Conservation (phyloP, 2,797 vertebrate species). For the Anableps anableps region DNA sequence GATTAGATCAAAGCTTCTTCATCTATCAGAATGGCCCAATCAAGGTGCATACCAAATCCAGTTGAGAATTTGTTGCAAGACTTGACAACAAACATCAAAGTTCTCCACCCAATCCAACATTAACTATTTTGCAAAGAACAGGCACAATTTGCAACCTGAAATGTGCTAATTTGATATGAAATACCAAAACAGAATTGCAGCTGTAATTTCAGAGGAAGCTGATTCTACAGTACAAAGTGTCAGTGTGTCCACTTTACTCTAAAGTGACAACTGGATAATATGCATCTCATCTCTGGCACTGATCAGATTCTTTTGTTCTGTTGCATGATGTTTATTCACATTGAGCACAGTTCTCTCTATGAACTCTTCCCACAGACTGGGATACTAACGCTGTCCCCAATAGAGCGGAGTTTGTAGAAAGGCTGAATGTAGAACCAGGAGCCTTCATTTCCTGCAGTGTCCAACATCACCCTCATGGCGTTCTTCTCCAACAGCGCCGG, state of each 20-base stretch:
- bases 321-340: slow-evolving; percentile 1
- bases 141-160: background rate
- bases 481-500: slow-evolving; percentile 97
- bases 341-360: background rate
- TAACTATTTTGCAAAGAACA: background rate
- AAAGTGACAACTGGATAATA: background rate
- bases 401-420: slow-evolving; percentile 97
- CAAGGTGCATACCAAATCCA: background rate
- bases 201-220: background rate
- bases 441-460: slow-evolving; percentile 96
- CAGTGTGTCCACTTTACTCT: background rate
- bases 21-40: background rate
- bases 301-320: slow-evolving; percentile 11
- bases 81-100: background rate
- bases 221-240: background rate
- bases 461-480: slow-evolving; percentile 96
- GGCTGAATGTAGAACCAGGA: slow-evolving; percentile 99
- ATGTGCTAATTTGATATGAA: background rate
- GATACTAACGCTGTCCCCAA: slow-evolving; percentile 94
- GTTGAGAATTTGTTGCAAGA: background rate
- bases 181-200: background rate
- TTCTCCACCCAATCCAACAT: background rate
- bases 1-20: background rate
- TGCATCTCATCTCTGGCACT: background rate
- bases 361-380: background rate